Percentiles rank a stretch among this genome's conserved stretches.
phyloP scores from a whole-genome alignment of 2,113 vertebrate species.

The Motacilla tschutschensis region DNA sequence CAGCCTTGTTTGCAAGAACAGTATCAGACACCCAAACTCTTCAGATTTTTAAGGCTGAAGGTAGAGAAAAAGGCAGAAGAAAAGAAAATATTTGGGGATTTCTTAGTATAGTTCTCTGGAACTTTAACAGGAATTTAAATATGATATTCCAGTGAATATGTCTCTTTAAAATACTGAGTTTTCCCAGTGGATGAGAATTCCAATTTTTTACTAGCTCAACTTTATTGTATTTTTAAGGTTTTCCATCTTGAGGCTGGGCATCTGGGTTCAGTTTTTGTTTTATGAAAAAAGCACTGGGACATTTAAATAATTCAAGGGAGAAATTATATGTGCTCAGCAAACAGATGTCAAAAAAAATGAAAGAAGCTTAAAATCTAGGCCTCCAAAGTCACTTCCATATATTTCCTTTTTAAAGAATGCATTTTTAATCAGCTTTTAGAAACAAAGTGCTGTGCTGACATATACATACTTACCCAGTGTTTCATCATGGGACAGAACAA shows the following conservation, averaged over 20 bases:
- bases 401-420: constrained; percentile 41
- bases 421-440: constrained; percentile 60
- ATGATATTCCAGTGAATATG: neutral
- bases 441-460: constrained; percentile 15
- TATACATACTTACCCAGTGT: neutral
- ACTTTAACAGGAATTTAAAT: neutral
- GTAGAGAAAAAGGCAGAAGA: neutral
- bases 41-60: neutral
- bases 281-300: constrained; percentile 12
- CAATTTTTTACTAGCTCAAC: neutral
- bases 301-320: constrained; percentile 51
- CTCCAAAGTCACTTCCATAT: constrained; percentile 10
- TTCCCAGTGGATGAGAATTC: neutral
- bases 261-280: constrained; percentile 34
- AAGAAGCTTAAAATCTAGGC: constrained; percentile 40
- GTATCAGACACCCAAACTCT: neutral
- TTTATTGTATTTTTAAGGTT: neutral
- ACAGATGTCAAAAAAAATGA: constrained; percentile 29
- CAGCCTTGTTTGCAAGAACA: neutral
- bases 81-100: neutral
- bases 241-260: neutral
- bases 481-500: constrained; percentile 37
- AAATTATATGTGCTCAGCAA: constrained; percentile 28
- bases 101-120: neutral
- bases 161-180: neutral